These are phyloP conservation scores for Bellardia pandia DNA, from an alignment of 2,888 invertebrate species.

Conservation along the genomic window DNA sequence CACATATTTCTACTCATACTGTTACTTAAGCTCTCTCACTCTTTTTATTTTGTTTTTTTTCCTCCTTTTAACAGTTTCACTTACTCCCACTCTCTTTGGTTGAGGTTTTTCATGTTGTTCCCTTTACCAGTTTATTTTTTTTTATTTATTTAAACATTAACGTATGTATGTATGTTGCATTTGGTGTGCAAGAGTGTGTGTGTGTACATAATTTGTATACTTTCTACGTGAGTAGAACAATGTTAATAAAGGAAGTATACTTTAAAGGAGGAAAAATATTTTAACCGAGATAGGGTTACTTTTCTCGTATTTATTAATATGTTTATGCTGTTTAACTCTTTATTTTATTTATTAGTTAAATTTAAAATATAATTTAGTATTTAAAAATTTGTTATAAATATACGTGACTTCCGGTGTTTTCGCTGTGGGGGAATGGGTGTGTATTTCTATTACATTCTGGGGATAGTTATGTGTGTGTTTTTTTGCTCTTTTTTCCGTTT, in stretches of 20 bases:
- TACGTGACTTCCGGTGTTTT: slow-evolving; percentile 38
- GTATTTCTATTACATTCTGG: not conserved
- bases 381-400: slow-evolving; percentile 1
- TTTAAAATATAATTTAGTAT: slow-evolving; percentile 17
- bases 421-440: not conserved
- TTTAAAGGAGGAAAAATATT: not conserved
- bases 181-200: not conserved
- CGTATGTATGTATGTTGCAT: not conserved
- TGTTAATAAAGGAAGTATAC: not conserved
- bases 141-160: not conserved
- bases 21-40: not conserved
- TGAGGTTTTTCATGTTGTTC: not conserved
- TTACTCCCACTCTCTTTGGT: slow-evolving; percentile 24
- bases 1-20: slow-evolving; percentile 29
- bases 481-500: not conserved
- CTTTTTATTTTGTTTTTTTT: not conserved
- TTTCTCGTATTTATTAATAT: not conserved
- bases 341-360: slow-evolving; percentile 7
- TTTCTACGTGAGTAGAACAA: slow-evolving; percentile 44
- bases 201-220: slow-evolving; percentile 10
- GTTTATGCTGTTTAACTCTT: not conserved
- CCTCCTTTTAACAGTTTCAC: not conserved
- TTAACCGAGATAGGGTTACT: not conserved
- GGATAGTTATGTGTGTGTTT: not conserved
- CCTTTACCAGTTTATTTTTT: slow-evolving; percentile 16